phyloP scores from a whole-genome alignment of 2,113 vertebrate species.

The Thalassoma bifasciatum region DNA sequence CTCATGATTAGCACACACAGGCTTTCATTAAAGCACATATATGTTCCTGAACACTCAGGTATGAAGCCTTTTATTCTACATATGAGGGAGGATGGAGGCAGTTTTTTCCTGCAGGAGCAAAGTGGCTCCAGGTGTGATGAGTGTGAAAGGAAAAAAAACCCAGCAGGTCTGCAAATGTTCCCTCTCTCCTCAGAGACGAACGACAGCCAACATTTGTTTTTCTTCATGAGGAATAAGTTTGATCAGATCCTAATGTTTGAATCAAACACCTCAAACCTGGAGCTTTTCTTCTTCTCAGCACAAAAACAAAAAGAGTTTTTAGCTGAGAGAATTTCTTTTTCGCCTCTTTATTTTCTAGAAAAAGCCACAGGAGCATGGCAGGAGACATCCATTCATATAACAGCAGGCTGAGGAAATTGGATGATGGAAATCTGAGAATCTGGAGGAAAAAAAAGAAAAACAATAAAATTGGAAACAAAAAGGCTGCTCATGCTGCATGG shows the following conservation, averaged over 20 bases:
- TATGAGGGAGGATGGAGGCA: not conserved
- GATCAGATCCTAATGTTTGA: too few relatives aligned
- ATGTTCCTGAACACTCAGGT: not conserved
- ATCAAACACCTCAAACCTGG: too few relatives aligned
- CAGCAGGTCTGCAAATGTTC: not conserved
- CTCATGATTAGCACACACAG: not conserved
- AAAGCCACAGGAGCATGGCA: constrained; percentile 31
- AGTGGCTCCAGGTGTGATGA: not conserved
- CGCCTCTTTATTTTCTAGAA: constrained; percentile 12
- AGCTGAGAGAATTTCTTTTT: constrained; percentile 2
- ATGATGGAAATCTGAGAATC: constrained; percentile 49
- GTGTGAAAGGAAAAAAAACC: not conserved
- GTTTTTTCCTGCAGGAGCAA: not conserved
- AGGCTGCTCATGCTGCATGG: constrained; percentile 32
- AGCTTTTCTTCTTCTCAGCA: not conserved
- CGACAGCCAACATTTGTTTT: not conserved
- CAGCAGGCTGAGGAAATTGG: constrained; percentile 27
- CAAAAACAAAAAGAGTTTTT: not conserved
- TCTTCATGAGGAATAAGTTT: not conserved
- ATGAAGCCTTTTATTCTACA: not conserved
- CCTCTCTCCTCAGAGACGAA: too few relatives aligned
- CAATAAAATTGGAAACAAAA: constrained; percentile 56
- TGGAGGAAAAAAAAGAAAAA: constrained; percentile 46
- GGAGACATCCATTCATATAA: constrained; percentile 47
- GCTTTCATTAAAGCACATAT: not conserved